These are phyloP conservation scores for Mamestra brassicae DNA, from an alignment of 2,888 invertebrate species.

Conservation along the genomic window DNA sequence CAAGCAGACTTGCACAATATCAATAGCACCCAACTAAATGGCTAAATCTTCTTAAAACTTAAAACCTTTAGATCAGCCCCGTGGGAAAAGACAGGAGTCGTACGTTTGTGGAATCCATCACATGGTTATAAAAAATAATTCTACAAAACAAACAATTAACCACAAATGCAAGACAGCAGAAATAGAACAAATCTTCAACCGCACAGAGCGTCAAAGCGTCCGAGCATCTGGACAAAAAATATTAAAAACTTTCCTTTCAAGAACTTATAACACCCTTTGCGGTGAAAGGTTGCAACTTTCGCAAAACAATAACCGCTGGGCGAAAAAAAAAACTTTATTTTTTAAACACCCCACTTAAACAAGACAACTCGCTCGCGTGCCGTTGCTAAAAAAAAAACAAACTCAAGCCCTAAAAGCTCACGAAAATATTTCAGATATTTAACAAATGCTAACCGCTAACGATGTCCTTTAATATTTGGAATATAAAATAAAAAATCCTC, in stretches of 20 bases:
- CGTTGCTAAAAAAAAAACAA: conserved; percentile 75
- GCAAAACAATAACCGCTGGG: conserved; percentile 70
- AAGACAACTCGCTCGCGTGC: conserved; percentile 78
- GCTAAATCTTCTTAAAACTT: too few relatives aligned
- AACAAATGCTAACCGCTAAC: conserved; percentile 89
- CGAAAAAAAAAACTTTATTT: conserved; percentile 74
- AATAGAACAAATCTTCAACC: conserved; percentile 56
- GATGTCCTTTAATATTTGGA: conserved; percentile 89
- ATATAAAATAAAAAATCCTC: conserved; percentile 87
- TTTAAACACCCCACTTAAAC: conserved; percentile 76
- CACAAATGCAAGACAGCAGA: conserved; percentile 40
- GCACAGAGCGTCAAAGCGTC: conserved; percentile 52
- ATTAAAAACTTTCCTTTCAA: conserved; percentile 76
- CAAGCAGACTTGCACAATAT: background rate
- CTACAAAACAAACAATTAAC: conserved; percentile 37
- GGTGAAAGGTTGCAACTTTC: conserved; percentile 71
- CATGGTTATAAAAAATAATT: conserved; percentile 12
- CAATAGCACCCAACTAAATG: background rate
- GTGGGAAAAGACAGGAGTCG: background rate
- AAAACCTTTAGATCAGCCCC: background rate
- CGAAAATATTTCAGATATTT: conserved; percentile 89
- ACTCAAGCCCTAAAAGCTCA: conserved; percentile 71
- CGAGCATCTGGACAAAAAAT: conserved; percentile 64
- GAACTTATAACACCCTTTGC: conserved; percentile 78
- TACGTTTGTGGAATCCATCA: background rate